Evolutionary conservation across 2,113 vertebrate genomes (phyloP).

Genomic region (Pyrgilauda ruficollis): DNA sequence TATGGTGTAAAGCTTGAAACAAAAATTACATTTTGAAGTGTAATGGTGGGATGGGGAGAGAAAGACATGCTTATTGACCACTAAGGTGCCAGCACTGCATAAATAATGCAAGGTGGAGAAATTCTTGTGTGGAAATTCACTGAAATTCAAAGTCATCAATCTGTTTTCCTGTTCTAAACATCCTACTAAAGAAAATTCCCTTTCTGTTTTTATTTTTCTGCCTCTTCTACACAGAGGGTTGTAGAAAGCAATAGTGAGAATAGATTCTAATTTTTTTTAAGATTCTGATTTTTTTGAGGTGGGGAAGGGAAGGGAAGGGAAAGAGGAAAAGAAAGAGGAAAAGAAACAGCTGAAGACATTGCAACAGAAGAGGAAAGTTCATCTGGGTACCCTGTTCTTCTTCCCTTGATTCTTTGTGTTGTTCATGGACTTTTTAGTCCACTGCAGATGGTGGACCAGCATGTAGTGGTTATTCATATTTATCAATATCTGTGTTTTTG

Average conservation of each 20-base stretch:
- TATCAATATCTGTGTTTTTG: neutral
- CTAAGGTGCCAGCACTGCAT: neutral
- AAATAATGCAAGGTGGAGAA: neutral
- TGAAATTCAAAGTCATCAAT: neutral
- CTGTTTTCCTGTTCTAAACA: neutral
- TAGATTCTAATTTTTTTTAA: too few relatives aligned
- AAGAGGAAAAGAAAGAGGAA: neutral
- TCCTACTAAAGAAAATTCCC: neutral
- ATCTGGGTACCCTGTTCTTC: neutral
- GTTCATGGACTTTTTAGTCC: neutral
- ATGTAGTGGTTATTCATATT: fast-evolving
- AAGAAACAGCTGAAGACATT: neutral
- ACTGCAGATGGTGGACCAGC: neutral
- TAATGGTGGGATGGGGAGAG: neutral
- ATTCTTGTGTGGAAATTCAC: neutral
- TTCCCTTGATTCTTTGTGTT: neutral
- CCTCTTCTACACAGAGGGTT: neutral
- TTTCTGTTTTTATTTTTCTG: neutral
- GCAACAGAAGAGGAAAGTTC: neutral
- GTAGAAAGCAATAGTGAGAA: neutral
- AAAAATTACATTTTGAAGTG: neutral
- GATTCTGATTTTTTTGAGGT: too few relatives aligned
- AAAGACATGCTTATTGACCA: neutral
- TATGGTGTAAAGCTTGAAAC: neutral
- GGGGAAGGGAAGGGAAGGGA: neutral